Evolutionary conservation across 1,140 invertebrate genomes (phyloP).

Genomic region (Pentalonia nigronervosa): DNA sequence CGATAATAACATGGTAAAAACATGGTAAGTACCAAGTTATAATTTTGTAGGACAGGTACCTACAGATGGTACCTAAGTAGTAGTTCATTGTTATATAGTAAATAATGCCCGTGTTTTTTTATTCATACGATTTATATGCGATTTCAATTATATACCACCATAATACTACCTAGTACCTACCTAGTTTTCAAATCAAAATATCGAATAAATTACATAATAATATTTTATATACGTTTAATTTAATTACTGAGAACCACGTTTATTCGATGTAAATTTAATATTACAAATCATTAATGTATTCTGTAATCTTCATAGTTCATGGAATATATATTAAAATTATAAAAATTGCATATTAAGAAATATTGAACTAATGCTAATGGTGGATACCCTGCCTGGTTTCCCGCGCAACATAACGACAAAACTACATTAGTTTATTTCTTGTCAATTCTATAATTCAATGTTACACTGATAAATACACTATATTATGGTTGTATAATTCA

Average conservation of each 20-base stretch:
- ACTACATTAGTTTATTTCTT: no score
- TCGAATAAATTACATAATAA: background rate
- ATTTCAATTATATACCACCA: background rate
- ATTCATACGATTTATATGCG: background rate
- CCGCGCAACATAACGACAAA: background rate
- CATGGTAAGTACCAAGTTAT: no score
- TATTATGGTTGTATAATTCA: no score
- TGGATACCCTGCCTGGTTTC: background rate
- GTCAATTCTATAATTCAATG: no score
- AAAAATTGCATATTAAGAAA: background rate
- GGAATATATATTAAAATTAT: background rate
- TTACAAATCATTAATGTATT: background rate
- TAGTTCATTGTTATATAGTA: no score
- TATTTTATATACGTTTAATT: background rate
- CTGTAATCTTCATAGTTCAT: background rate
- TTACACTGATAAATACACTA: no score
- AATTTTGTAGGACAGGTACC: no score
- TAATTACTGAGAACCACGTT: background rate
- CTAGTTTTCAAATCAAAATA: background rate
- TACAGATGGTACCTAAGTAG: no score
- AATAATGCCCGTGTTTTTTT: background rate
- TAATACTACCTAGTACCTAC: background rate
- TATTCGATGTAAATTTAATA: background rate
- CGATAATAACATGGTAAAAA: no score
- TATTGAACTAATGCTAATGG: background rate